Conservation (phyloP, 2,113 vertebrate species). For the Melospiza melodia region DNA sequence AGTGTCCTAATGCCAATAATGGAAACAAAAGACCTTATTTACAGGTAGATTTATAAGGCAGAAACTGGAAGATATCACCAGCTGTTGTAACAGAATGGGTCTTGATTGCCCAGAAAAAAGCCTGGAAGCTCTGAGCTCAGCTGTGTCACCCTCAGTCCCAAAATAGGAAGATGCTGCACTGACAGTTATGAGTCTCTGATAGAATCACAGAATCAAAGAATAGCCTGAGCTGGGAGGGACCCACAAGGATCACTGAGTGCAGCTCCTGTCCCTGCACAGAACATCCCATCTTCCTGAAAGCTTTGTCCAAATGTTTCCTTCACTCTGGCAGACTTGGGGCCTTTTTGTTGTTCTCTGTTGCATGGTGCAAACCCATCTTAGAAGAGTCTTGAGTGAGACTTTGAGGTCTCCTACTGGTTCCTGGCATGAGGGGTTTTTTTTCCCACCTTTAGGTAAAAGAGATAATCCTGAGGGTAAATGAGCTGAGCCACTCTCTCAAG, state of each 20-base stretch:
- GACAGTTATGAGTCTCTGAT: background rate
- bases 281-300: background rate
- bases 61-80: background rate
- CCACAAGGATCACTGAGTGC: background rate
- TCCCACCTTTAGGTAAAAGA: background rate
- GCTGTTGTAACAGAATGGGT: background rate
- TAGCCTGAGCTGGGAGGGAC: background rate
- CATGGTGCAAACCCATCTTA: background rate
- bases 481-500: background rate
- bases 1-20: background rate
- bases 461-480: background rate
- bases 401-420: background rate
- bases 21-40: background rate
- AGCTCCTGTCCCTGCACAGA: background rate
- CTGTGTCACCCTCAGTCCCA: background rate
- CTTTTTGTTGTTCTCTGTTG: background rate
- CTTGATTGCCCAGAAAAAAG: background rate
- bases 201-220: background rate
- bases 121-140: background rate
- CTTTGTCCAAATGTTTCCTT: background rate
- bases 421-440: background rate
- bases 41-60: background rate
- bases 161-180: background rate
- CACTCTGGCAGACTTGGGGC: background rate
- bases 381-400: background rate